Evolutionary conservation across 2,888 invertebrate genomes (phyloP).

Genomic region (Cacoxenus indagator): DNA sequence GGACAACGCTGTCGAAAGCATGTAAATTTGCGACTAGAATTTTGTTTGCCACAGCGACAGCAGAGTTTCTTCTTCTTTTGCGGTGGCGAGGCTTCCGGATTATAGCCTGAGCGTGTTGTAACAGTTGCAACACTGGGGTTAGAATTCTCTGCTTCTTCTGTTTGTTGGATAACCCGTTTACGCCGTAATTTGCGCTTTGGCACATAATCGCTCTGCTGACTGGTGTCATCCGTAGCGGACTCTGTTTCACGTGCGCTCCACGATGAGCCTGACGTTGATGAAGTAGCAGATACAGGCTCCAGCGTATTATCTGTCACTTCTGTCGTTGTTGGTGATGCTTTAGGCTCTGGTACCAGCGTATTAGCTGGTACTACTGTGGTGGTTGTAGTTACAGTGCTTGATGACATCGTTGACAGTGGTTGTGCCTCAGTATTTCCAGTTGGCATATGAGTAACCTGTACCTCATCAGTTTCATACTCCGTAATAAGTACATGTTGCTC

Average conservation of each 20-base stretch:
- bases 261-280: too few species aligned
- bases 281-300: too few species aligned
- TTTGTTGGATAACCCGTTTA: too few species aligned
- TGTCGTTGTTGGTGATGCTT: background rate
- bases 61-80: conserved; percentile 76
- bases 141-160: too few species aligned
- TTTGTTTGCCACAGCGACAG: conserved; percentile 93
- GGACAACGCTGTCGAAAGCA: conserved; percentile 96
- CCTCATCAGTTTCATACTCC: background rate
- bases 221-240: too few species aligned
- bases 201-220: too few species aligned
- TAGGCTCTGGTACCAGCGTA: background rate
- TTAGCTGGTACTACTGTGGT: background rate
- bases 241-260: too few species aligned
- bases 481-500: background rate
- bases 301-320: too few species aligned
- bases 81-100: background rate
- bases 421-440: background rate
- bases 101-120: background rate
- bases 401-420: background rate
- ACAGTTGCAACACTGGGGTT: conserved; percentile 30
- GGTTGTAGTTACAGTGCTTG: background rate
- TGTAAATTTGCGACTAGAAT: conserved; percentile 89
- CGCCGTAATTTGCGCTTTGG: too few species aligned
- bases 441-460: background rate